Conservation (phyloP, 2,888 invertebrate genomes). For the Oscheius sp. region DNA sequence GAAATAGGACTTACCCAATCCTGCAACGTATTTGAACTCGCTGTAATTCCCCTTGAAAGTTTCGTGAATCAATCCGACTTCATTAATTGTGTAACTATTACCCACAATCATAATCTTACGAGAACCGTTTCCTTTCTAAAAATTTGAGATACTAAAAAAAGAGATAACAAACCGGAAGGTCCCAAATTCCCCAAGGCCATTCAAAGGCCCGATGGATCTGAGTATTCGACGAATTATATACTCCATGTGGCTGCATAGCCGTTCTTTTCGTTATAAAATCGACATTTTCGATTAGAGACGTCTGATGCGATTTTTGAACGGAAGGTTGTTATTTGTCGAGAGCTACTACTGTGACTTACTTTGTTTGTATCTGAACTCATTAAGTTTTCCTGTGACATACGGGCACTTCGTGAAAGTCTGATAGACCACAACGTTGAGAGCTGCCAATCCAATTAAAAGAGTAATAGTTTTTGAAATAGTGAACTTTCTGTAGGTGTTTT, state of each 20-base stretch:
- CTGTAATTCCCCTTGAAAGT: not conserved
- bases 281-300: not conserved
- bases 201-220: not conserved
- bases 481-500: not conserved
- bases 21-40: not conserved
- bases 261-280: not conserved
- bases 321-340: not conserved
- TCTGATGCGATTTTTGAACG: not conserved
- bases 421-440: not conserved
- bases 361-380: not conserved
- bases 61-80: not conserved
- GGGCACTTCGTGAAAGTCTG: not conserved
- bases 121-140: conserved; percentile 1
- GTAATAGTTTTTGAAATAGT: not conserved
- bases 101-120: not conserved
- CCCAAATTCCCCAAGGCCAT: not conserved
- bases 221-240: not conserved
- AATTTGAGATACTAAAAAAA: not conserved
- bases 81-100: not conserved
- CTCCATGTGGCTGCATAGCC: not conserved
- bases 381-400: not conserved
- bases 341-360: not conserved
- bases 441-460: not conserved
- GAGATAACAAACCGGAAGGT: not conserved
- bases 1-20: not conserved